A percentile compares a stretch with the other conserved stretches of the same genome.
Conservation (phyloP, 2,113 vertebrate species). For the Gavia stellata region DNA sequence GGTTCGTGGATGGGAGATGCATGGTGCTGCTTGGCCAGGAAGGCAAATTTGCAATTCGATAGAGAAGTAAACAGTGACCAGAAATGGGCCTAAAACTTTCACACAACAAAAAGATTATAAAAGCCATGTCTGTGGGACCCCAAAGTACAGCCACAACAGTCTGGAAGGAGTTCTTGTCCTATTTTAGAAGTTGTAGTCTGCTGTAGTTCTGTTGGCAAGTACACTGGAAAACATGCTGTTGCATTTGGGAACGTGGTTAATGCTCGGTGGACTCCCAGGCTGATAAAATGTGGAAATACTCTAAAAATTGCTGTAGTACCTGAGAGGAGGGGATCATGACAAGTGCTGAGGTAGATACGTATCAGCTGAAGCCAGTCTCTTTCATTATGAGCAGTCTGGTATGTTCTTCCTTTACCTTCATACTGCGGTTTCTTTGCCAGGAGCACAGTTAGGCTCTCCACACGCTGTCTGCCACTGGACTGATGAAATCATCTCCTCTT, state of each 20-base stretch:
- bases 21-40: background rate
- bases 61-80: background rate
- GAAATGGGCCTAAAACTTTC: background rate
- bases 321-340: background rate
- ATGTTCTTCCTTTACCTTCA: background rate
- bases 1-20: background rate
- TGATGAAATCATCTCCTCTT: background rate
- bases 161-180: background rate
- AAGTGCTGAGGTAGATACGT: background rate
- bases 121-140: background rate
- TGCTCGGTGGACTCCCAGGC: background rate
- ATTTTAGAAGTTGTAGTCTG: background rate
- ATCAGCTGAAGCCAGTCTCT: background rate
- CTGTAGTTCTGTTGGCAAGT: background rate
- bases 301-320: background rate
- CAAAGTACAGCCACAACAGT: background rate
- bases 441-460: background rate
- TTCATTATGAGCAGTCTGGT: background rate
- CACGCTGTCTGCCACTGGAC: accelerated
- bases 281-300: background rate
- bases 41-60: background rate
- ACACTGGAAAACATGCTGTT: background rate
- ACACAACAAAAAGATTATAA: background rate
- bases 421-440: background rate
- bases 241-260: background rate